Evolutionary conservation across 1,140 invertebrate species (phyloP).

Genomic region (Drosophila parvula): DNA sequence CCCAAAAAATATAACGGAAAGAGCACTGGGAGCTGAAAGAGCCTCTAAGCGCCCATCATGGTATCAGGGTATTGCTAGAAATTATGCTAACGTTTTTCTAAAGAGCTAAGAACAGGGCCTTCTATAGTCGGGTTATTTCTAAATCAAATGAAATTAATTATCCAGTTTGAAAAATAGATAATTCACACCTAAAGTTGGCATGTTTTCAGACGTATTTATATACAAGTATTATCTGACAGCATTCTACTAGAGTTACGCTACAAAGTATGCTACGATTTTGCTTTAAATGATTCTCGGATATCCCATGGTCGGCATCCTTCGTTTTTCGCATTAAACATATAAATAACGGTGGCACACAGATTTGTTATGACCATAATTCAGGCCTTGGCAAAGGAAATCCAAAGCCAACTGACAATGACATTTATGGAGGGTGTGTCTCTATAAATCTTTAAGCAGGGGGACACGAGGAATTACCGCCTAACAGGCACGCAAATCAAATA

Average conservation of each 20-base stretch:
- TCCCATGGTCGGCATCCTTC: background rate
- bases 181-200: background rate
- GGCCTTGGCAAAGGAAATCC: conserved; percentile 36
- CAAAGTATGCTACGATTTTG: background rate
- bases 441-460: conserved; percentile 71
- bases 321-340: conserved; percentile 3
- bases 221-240: too few relatives aligned
- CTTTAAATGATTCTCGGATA: background rate
- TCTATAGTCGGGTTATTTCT: background rate
- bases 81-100: too few relatives aligned
- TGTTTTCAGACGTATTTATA: too few relatives aligned
- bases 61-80: too few relatives aligned
- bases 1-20: too few relatives aligned
- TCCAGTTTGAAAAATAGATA: background rate
- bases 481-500: conserved; percentile 72
- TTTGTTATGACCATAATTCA: conserved; percentile 75
- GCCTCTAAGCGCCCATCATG: too few relatives aligned
- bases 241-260: too few relatives aligned
- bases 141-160: background rate
- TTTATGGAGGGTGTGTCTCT: conserved; percentile 56
- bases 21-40: too few relatives aligned
- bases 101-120: background rate
- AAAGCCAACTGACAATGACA: conserved; percentile 66
- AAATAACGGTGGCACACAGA: conserved; percentile 40
- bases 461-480: background rate